Conservation (phyloP, 2,888 invertebrate species). For the Idaea dimidiata region DNA sequence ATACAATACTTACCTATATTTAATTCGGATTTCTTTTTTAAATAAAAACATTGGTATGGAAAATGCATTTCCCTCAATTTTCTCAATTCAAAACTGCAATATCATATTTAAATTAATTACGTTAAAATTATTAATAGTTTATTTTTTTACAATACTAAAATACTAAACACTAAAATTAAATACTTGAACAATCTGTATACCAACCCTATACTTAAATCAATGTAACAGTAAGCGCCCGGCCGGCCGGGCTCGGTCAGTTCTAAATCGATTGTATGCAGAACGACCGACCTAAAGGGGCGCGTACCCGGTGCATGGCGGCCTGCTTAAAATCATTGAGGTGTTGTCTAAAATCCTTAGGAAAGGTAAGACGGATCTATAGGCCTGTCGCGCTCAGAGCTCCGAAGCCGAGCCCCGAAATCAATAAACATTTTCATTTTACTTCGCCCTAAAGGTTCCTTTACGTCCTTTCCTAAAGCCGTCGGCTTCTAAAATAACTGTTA, state of each 20-base stretch:
- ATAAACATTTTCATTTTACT: conserved; percentile 34
- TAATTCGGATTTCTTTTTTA: too few species aligned
- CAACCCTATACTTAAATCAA: too few species aligned
- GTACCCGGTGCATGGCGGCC: background rate
- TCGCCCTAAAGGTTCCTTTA: conserved; percentile 15
- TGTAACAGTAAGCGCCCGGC: background rate
- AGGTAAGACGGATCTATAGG: background rate
- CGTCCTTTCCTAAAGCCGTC: conserved; percentile 19
- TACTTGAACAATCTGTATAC: too few species aligned
- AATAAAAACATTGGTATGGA: too few species aligned
- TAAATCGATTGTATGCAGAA: background rate
- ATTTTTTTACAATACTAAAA: too few species aligned
- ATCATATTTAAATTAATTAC: too few species aligned
- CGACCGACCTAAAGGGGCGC: background rate
- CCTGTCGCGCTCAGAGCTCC: background rate
- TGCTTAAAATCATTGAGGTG: background rate
- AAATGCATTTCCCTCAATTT: too few species aligned
- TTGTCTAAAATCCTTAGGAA: background rate
- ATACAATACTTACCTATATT: too few species aligned
- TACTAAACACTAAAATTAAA: too few species aligned
- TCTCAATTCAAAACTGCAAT: too few species aligned
- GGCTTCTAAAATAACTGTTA: conserved; percentile 25
- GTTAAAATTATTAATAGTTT: too few species aligned
- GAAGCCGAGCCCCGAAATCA: conserved; percentile 34
- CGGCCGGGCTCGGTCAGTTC: background rate